These are phyloP conservation scores for Trogon melanurus DNA, from an alignment of 2,113 vertebrate species.

Conservation along the genomic window DNA sequence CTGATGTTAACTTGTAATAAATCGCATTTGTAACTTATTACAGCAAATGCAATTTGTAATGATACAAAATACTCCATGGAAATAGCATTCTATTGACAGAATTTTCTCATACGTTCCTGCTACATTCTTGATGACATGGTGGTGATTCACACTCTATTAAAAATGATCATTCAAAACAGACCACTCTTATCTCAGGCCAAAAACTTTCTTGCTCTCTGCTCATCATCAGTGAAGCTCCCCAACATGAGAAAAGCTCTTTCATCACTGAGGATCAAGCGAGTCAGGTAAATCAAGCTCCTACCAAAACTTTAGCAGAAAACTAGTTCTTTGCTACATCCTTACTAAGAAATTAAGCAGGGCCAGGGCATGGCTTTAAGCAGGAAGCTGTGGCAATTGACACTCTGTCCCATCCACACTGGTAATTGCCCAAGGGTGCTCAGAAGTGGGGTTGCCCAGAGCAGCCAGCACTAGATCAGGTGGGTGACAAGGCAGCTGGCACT, in stretches of 20 bases:
- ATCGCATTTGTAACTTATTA: constrained; percentile 43
- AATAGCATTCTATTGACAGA: constrained; percentile 33
- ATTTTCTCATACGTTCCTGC: not conserved
- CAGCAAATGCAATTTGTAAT: constrained; percentile 9
- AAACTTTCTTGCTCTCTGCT: not conserved
- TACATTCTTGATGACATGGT: not conserved
- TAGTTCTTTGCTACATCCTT: not conserved
- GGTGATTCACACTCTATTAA: constrained; percentile 30
- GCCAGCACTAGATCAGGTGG: not conserved
- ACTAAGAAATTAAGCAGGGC: not conserved
- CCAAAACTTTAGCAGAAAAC: not conserved
- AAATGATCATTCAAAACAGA: constrained; percentile 10
- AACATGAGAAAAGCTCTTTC: not conserved
- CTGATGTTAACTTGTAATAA: constrained; percentile 38
- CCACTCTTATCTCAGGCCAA: not conserved
- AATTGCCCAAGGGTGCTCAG: not conserved
- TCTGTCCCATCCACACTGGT: not conserved
- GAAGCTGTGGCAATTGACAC: not conserved
- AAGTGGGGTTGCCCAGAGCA: not conserved
- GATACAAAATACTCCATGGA: constrained; percentile 19
- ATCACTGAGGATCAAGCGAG: not conserved
- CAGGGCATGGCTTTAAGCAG: not conserved
- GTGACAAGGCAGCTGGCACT: not conserved
- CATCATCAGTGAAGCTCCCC: not conserved
- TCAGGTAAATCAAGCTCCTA: not conserved